phyloP scores from a whole-genome alignment of 2,113 vertebrate genomes.

The Vombatus ursinus region DNA sequence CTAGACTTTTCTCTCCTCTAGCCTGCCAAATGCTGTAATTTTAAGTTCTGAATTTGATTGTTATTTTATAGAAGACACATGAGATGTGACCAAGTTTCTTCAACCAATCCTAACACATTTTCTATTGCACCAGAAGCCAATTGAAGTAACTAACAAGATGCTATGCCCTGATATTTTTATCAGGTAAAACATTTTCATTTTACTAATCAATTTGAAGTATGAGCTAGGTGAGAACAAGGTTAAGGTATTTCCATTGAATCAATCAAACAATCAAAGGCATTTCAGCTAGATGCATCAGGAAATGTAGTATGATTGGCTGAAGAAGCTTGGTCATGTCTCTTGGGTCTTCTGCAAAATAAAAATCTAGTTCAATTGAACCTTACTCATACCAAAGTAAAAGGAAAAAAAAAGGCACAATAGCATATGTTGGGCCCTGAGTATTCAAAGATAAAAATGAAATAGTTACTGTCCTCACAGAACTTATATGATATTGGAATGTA shows the following conservation, averaged over 20 bases:
- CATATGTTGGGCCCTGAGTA: background rate
- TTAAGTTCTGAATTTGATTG: background rate
- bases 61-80: background rate
- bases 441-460: background rate
- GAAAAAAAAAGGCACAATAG: background rate
- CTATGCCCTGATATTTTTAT: background rate
- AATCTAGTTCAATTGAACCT: background rate
- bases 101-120: background rate
- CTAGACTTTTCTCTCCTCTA: background rate
- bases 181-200: background rate
- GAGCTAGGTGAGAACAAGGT: background rate
- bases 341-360: too few relatives aligned
- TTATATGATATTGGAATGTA: background rate
- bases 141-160: background rate
- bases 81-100: background rate
- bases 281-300: background rate
- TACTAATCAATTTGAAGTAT: background rate
- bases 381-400: background rate
- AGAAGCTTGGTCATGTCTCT: too few relatives aligned
- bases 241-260: background rate
- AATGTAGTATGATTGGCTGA: too few relatives aligned
- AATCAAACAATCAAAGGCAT: background rate
- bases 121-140: background rate
- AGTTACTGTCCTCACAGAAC: background rate
- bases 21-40: background rate